Base-by-base conservation (phyloP, 1,140 invertebrate species). In the Microplitis demolitor region DNA sequence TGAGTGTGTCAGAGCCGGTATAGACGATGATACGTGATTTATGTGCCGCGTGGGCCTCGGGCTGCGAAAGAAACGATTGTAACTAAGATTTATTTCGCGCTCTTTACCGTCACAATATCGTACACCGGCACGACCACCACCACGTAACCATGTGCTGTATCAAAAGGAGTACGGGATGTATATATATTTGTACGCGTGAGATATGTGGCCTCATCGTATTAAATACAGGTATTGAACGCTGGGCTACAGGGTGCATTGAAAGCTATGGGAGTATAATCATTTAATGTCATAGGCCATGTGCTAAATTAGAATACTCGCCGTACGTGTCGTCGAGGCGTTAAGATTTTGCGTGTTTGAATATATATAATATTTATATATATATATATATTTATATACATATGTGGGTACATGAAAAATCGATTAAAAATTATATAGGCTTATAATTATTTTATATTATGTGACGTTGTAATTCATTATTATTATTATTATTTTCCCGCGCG, bases 21-120 rank as follows among this genome's bases (percentile, higher is more conserved):
- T 51, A 45, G 34, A 75, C 70, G 78, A 78, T 79, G 76, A 39
- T 74, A 77, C 78, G 79, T 85, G 83, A 85, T 84, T 85, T 82
- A 85, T 84, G 79, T 69, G 50, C 78, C 78, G 77, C 74, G 79
- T 83, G 76, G 82, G 78, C 77, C 77, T 79, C 74, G 74, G 80
- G 76, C 79, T 78, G 77, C 78, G 78, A 82, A 84, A 82, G 82
- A 83, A 84, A 80, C 80, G 79, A 84, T 81, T 83, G 77, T 80
- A 84, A 83, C 80, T 78, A 81, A 84, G 83, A 85, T 85, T 84
- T 85, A 84, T 84, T 83, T 81, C 78, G 77, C 78, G 78, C 84
- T 82, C 82, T 84, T 84, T 83, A 83, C 82, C 78, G 82, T 84
- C 83, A 83, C 82, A 85, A 83, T 79, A 84, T 78, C 79, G 39